Percentiles rank a stretch among this genome's conserved stretches.
Conservation (phyloP, 1,140 invertebrate species). For the Trichonephila clavata region DNA sequence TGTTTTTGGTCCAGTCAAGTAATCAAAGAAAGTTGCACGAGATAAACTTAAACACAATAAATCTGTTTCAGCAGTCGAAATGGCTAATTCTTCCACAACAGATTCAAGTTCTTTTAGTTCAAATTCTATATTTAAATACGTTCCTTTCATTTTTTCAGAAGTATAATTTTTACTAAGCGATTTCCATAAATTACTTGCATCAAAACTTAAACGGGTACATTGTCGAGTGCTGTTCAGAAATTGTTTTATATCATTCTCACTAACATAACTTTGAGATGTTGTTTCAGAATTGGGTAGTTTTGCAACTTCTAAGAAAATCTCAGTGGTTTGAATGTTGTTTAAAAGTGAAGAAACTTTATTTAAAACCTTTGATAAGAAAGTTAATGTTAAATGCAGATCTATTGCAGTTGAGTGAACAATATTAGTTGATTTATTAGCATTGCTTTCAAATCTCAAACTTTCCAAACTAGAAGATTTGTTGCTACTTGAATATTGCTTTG, state of each 20-base stretch:
- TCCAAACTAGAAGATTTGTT: background rate
- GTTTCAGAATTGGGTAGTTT: background rate
- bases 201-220: conserved; percentile 51
- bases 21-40: conserved; percentile 58
- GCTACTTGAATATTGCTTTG: background rate
- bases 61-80: conserved; percentile 32
- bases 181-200: conserved; percentile 40
- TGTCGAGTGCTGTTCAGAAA: conserved; percentile 24
- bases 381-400: conserved; percentile 60
- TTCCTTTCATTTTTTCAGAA: background rate
- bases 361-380: conserved; percentile 35
- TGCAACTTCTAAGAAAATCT: background rate
- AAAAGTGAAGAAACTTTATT: conserved; percentile 41
- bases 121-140: background rate
- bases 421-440: background rate
- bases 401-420: background rate
- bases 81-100: conserved; percentile 18
- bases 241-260: conserved; percentile 40
- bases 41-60: background rate
- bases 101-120: background rate
- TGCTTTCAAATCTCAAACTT: background rate
- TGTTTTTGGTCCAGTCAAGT: conserved; percentile 4
- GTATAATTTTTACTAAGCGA: background rate
- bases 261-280: background rate
- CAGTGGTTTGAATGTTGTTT: conserved; percentile 32